phyloP scores from a whole-genome alignment of 2,113 vertebrate species.

The Cromileptes altivelis region DNA sequence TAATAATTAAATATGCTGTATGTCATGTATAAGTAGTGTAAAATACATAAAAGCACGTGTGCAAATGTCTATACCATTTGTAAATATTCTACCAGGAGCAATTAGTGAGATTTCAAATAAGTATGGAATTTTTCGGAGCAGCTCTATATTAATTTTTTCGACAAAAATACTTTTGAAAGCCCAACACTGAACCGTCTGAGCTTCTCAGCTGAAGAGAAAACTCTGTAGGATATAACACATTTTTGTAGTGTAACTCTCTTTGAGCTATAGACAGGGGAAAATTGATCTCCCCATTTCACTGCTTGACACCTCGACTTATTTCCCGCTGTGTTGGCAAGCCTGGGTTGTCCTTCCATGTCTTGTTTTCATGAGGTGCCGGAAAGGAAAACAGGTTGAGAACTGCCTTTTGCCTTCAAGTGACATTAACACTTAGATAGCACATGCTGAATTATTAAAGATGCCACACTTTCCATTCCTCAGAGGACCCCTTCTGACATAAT shows the following conservation, averaged over 20 bases:
- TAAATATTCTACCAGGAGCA: neutral
- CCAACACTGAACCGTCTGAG: slow-evolving; percentile 19
- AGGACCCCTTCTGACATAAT: neutral
- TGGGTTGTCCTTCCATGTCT: slow-evolving; percentile 60
- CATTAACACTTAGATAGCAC: slow-evolving; percentile 50
- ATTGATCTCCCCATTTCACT: slow-evolving; percentile 60
- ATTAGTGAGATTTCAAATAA: neutral
- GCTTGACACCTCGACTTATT: slow-evolving; percentile 58
- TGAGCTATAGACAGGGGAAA: slow-evolving; percentile 39
- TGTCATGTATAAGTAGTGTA: neutral
- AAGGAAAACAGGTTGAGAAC: slow-evolving; percentile 36
- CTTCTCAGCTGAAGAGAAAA: slow-evolving; percentile 9
- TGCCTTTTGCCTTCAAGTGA: slow-evolving; percentile 57
- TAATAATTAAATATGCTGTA: neutral
- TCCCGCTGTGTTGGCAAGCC: slow-evolving; percentile 59
- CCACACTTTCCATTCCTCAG: slow-evolving; percentile 29
- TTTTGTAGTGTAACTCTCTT: slow-evolving; percentile 29
- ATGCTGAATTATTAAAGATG: slow-evolving; percentile 65
- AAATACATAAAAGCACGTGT: neutral
- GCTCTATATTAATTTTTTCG: neutral
- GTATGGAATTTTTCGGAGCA: neutral
- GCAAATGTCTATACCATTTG: neutral
- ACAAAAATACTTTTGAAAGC: slow-evolving; percentile 11
- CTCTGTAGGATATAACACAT: neutral
- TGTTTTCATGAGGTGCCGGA: slow-evolving; percentile 47